Evolutionary conservation across 2,888 invertebrate species (phyloP), one percentile per base, ranked within the genome.

Genomic region (Tipula vernalis): DNA sequence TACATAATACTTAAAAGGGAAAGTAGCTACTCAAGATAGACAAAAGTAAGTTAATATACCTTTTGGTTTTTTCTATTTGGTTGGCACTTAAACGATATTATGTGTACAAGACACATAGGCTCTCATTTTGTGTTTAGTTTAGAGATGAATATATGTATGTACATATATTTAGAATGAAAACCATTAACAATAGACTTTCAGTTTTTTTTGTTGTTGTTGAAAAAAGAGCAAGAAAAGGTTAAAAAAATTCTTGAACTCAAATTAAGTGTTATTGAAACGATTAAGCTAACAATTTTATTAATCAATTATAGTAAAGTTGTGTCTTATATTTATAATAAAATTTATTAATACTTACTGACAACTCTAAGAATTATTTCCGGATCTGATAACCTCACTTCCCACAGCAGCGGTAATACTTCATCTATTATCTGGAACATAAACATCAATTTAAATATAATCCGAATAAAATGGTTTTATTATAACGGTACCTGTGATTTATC

Each of bases 351-450:
- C 98, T 97, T 94, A 98, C 98, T 96, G 92, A 98, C 97, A 91
- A 98, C 96, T 91, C 97, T 95, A 91, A 96, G 94, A 88, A 97
- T 95, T 89, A 98, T 96, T 90, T 97, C 96, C 8, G 98, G 96
- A 91, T 98, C 98, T 88, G 95, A 95, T 86, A 98, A 94, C 88
- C 96, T 94, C 89, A 98, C 96, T 89, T 96, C 96, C 90, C 96
- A 95, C 44, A 99, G 93, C 88, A 98, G 94, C 0, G 98, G 98
- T 88, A 98, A 93, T 85, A 98, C 96, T 89, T 97, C 96, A 89
- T 98, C 98, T 89, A 97, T 94, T 87, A 98, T 96, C 91, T 92
- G 83, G 18, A 47, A 87, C 6, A 44, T 44, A 86, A 57, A 87
- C 85, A 87, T 87, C 1, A 15, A 57, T 57, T 15, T 57, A 15